Evolutionary conservation across 2,113 vertebrate genomes (phyloP).

Genomic region (Clarias batrachus): DNA sequence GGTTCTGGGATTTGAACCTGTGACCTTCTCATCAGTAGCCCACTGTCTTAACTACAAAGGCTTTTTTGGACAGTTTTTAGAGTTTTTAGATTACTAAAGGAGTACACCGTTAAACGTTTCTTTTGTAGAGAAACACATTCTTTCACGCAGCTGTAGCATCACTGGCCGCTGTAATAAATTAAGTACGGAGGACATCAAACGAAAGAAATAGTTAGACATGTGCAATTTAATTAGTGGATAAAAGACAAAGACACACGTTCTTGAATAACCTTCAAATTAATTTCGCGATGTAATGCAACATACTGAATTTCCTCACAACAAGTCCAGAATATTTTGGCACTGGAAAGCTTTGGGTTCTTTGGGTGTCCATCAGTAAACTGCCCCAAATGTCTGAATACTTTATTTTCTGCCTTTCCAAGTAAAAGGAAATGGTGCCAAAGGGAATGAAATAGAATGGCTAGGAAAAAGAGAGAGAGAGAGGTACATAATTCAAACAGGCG

Average conservation of each 20-base stretch:
- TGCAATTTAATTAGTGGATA: background rate
- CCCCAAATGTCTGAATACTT: constrained; percentile 72
- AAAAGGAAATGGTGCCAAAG: constrained; percentile 76
- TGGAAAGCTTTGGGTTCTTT: constrained; percentile 55
- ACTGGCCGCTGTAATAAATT: background rate
- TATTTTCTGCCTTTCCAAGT: constrained; percentile 65
- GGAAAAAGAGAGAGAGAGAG: constrained; percentile 74
- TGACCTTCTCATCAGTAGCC: too few species aligned
- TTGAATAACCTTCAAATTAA: background rate
- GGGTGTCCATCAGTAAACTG: constrained; percentile 81
- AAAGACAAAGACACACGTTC: background rate
- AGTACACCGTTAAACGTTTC: background rate
- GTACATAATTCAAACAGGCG: constrained; percentile 98
- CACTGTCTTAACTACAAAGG: too few species aligned
- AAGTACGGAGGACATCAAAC: background rate
- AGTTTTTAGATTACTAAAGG: background rate
- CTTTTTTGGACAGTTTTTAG: background rate
- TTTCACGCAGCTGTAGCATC: background rate
- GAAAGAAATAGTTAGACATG: background rate
- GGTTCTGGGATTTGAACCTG: too few species aligned
- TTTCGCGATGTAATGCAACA: background rate
- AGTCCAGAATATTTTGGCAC: constrained; percentile 48
- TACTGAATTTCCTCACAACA: background rate
- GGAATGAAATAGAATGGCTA: constrained; percentile 28
- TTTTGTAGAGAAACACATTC: background rate